Evolutionary conservation across 1,140 invertebrate genomes (phyloP), one percentile per base, ranked within the genome.

Genomic region (Reticulitermes speratus): DNA sequence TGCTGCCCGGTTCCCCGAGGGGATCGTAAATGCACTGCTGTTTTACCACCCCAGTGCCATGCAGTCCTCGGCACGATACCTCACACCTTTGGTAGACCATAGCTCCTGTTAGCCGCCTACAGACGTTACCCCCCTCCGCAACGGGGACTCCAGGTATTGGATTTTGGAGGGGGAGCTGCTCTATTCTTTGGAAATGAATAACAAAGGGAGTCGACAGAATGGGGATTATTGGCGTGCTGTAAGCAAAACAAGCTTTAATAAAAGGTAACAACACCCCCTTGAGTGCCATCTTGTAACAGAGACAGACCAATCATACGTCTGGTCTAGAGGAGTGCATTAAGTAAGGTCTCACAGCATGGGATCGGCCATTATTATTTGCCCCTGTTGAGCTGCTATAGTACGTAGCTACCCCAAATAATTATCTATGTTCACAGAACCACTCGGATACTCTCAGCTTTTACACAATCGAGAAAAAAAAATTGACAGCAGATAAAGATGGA

Each of bases 151-250:
- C n/a, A n/a, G n/a, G n/a, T n/a, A n/a, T n/a, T n/a, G n/a, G n/a
- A n/a, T n/a, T n/a, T n/a, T n/a, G n/a, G n/a, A n/a, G n/a, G n/a
- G n/a, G n/a, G n/a, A n/a, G n/a, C n/a, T n/a, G 9, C n/a, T 75
- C 65, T 21, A 21, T 55, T 55, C 52, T 75, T 30, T 11, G n/a
- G 25, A 6, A 30, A 75, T 75, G 65, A 75, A 30, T 75, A 75
- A 75, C 65, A 75, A 75, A 30, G 65, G 65, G 5, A 75, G n/a
- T 25, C 65, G 65, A 75, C 65, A 75, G n/a, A 75, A 75, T 75
- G n/a, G 65, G 25, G 65, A 75, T 75, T 75, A 75, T 75, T 75
- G 65, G 65, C n/a, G 65, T 75, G 65, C 65, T 19, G 65, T 75
- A 75, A 75, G 65, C 65, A 75, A 75, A 75, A 75, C 65, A 75